Evolutionary conservation across 2,113 vertebrate species (phyloP).

Genomic region (Gobius niger): DNA sequence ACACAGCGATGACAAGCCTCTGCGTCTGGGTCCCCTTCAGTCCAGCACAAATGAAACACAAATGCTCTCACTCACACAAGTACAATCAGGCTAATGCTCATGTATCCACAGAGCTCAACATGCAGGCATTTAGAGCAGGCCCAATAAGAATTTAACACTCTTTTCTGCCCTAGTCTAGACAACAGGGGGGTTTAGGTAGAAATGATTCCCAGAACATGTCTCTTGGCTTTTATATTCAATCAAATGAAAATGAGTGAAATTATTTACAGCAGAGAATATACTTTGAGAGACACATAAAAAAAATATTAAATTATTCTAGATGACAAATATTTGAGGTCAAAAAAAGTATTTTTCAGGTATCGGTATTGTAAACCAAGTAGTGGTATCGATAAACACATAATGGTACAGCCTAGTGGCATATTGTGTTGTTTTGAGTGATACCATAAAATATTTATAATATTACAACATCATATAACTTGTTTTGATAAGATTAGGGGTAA

Average conservation of each 20-base stretch:
- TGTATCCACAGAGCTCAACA: slow-evolving; percentile 19
- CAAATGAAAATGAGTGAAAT: not conserved
- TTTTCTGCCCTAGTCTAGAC: not conserved
- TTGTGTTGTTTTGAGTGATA: too few species aligned
- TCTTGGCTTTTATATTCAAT: slow-evolving; percentile 25
- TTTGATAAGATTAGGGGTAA: too few species aligned
- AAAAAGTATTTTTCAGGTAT: too few species aligned
- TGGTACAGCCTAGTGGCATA: too few species aligned
- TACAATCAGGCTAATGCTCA: slow-evolving; percentile 27
- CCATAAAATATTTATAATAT: too few species aligned
- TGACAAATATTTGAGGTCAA: too few species aligned
- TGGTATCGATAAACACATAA: too few species aligned
- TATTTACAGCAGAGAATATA: not conserved
- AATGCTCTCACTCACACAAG: slow-evolving; percentile 65
- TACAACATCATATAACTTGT: too few species aligned
- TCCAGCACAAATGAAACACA: slow-evolving; percentile 74
- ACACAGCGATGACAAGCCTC: slow-evolving; percentile 74
- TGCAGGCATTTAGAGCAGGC: slow-evolving; percentile 16
- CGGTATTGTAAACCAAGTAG: too few species aligned
- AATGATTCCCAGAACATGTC: not conserved
- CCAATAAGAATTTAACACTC: slow-evolving; percentile 13
- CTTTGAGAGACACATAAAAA: too few species aligned
- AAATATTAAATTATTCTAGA: too few species aligned
- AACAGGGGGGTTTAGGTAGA: too few species aligned
- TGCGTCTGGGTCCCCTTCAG: slow-evolving; percentile 65